A percentile compares a stretch with the other conserved stretches of the same genome.
Evolutionary conservation across 2,797 vertebrate genomes (phyloP).

Genomic region (Valencia hispanica): DNA sequence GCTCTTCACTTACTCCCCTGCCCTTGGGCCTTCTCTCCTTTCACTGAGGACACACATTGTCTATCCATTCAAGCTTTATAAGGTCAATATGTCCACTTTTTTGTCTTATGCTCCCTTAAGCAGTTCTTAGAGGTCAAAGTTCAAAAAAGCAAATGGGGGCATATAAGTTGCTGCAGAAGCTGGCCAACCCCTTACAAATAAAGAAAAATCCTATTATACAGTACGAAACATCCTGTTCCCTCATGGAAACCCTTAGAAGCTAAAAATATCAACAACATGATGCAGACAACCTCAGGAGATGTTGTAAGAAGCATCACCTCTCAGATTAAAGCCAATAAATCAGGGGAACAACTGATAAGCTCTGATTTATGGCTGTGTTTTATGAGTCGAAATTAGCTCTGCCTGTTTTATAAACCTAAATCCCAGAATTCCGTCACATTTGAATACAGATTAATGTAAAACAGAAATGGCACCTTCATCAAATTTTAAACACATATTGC

Average conservation of each 20-base stretch:
- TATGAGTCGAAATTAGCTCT: slow-evolving; percentile 2
- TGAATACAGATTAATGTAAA: slow-evolving; percentile 10
- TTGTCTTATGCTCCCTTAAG: slow-evolving; percentile 50
- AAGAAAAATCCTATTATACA: slow-evolving; percentile 30
- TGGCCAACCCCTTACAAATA: slow-evolving; percentile 19
- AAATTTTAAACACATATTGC: slow-evolving; percentile 39
- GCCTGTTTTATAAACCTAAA: slow-evolving; percentile 9
- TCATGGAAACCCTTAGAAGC: slow-evolving; percentile 9
- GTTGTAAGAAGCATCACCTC: not conserved
- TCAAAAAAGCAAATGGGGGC: slow-evolving; percentile 20
- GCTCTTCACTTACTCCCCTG: slow-evolving; percentile 34
- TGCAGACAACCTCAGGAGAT: not conserved
- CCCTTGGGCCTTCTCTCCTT: slow-evolving; percentile 40
- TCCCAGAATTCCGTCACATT: not conserved
- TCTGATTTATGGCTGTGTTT: slow-evolving; percentile 1
- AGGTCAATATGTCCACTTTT: slow-evolving; percentile 44
- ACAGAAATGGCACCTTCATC: slow-evolving; percentile 24
- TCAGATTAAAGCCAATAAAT: slow-evolving; percentile 17
- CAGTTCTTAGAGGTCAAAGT: slow-evolving; percentile 34
- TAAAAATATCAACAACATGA: not conserved
- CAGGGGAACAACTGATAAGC: slow-evolving; percentile 11
- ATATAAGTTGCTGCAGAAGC: slow-evolving; percentile 17
- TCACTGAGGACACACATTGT: slow-evolving; percentile 38
- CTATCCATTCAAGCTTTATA: slow-evolving; percentile 46
- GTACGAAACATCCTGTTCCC: slow-evolving; percentile 17